Evolutionary conservation across 2,113 vertebrate species (phyloP).

Genomic region (Canis aureus): DNA sequence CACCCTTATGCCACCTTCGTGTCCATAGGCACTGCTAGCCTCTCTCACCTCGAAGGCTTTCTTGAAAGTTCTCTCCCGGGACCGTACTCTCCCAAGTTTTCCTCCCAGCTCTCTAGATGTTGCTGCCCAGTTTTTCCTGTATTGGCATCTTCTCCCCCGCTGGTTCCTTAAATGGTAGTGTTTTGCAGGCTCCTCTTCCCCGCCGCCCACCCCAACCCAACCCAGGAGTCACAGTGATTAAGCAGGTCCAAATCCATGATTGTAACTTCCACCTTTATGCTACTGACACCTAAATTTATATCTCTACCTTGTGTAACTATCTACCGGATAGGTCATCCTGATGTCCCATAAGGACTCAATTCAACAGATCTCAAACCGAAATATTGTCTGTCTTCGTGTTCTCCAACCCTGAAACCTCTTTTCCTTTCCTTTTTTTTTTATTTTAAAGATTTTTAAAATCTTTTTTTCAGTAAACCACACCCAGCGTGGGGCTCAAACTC

Average conservation of each 20-base stretch:
- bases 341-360: neutral
- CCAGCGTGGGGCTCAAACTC: neutral
- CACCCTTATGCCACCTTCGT: accelerated
- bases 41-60: neutral
- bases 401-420: neutral
- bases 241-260: neutral
- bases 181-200: neutral
- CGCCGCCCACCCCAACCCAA: too few species aligned
- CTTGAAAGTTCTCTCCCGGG: neutral
- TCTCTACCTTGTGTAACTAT: neutral
- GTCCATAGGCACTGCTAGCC: neutral
- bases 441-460: neutral
- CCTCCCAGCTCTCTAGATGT: neutral
- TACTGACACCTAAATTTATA: neutral
- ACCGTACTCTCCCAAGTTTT: neutral
- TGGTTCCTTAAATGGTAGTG: neutral
- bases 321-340: neutral
- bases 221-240: neutral
- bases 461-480: neutral
- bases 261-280: neutral
- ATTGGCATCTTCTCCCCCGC: neutral
- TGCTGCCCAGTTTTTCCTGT: neutral
- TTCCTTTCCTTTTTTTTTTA: neutral
- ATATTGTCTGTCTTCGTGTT: neutral
- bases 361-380: neutral